Base-by-base conservation (phyloP, 2,888 invertebrate species). In the Drosophila borealis region DNA sequence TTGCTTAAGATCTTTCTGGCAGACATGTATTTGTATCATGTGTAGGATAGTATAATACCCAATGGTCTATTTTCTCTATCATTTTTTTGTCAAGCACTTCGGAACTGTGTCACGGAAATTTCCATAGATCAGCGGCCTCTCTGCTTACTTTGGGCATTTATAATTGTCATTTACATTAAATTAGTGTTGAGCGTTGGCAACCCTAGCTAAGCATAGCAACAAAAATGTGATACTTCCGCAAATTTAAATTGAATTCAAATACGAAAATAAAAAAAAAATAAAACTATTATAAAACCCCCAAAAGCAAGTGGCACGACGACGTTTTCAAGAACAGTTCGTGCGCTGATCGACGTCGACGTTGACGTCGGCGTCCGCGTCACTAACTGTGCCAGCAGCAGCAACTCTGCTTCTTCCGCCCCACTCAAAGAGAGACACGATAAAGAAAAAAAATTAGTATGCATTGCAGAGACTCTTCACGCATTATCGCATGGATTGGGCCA, bases 321-420 rank as follows among this genome's bases (percentile, higher is more conserved):
- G 80, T 80, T 82, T 85, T 88, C 83, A 83, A 88, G 83, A 86
- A 82, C 88, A 80, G 59, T 56, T 70, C 36, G 62, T 63, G 50
- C 37, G 51, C 8, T 51, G 70, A 55, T 70, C 68, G 36, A 19
- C 49, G 50, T 39, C 46, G 41, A 19, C 55, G 55, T 25, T 13
- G 14, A 2, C 45, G 51, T 59, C 71, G 62, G 19, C 55, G 55
- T 25, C 14, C 14, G 2, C 45, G 49, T 59, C 71, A 62, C 63
- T 77, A 70, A 81, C 78, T 86, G 84, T 86, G 85, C 69, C 79
- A 49, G 25, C 42, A 21, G 17, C 54, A 45, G 42, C 49, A 55
- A 14, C 62, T 37, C 48, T 67, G 78, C 65, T 72, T 71, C 77
- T 85, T 81, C 73, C 80, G 85, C 46, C 55, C 61, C 44, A 54